Percentiles rank a stretch among this genome's conserved stretches.
These are phyloP conservation scores for Nothocercus julius DNA, from an alignment of 2,113 vertebrate genomes.

Conservation along the genomic window DNA sequence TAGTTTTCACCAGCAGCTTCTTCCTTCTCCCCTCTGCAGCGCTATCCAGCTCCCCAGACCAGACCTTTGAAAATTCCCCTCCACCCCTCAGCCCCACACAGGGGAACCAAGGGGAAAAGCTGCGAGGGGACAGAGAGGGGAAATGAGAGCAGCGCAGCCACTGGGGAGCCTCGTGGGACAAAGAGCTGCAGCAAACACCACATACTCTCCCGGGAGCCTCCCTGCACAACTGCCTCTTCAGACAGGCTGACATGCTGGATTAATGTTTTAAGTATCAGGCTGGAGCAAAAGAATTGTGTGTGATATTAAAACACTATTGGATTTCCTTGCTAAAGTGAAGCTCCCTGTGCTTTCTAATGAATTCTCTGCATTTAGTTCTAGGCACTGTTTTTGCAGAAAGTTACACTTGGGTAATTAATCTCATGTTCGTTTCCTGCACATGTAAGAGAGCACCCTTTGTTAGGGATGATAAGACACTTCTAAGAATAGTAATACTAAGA, in stretches of 20 bases:
- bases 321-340: slow-evolving; percentile 3
- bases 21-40: not conserved
- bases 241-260: not conserved
- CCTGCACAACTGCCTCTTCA: slow-evolving; percentile 22
- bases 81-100: not conserved
- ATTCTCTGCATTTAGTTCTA: slow-evolving; percentile 24
- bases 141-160: slow-evolving; percentile 16
- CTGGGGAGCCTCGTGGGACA: not conserved
- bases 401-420: slow-evolving; percentile 65
- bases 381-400: slow-evolving; percentile 59
- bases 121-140: not conserved
- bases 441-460: slow-evolving; percentile 65
- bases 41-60: not conserved
- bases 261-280: not conserved
- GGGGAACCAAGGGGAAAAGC: not conserved
- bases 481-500: slow-evolving; percentile 65
- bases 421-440: slow-evolving; percentile 55
- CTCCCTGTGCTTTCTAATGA: slow-evolving; percentile 43
- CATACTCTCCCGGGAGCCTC: not conserved
- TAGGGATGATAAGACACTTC: slow-evolving; percentile 74
- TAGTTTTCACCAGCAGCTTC: not conserved
- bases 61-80: not conserved
- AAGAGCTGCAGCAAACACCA: slow-evolving; percentile 1
- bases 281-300: not conserved
- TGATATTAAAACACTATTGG: not conserved